Evolutionary conservation across 2,888 invertebrate genomes (phyloP).

Genomic region (Calameuta filiformis): DNA sequence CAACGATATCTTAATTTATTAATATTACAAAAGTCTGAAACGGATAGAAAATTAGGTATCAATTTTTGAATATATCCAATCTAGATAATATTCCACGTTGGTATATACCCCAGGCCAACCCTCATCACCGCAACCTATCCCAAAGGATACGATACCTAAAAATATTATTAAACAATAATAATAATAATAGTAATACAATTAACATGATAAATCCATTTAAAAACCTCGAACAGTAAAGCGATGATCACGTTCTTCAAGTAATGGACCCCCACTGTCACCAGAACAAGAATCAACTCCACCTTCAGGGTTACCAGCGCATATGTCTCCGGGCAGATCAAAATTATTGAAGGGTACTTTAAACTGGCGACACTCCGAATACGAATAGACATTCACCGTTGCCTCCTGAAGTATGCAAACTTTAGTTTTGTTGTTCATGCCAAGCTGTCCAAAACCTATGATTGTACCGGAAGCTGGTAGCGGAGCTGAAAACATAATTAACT

Average conservation of each 20-base stretch:
- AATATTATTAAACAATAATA: constrained; percentile 7
- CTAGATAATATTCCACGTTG: constrained; percentile 25
- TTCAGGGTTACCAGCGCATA: constrained; percentile 77
- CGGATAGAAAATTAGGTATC: neutral
- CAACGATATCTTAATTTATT: neutral
- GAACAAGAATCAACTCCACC: constrained; percentile 88
- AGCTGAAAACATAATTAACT: neutral
- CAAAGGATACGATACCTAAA: constrained; percentile 35
- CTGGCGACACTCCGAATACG: neutral
- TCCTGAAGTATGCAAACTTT: neutral
- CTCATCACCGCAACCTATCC: constrained; percentile 35
- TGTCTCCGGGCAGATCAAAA: neutral
- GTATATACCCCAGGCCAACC: constrained; percentile 36
- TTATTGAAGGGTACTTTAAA: neutral
- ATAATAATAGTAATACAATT: neutral
- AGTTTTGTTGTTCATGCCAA: neutral
- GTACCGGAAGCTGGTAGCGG: neutral
- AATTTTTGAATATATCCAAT: neutral
- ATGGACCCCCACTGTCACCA: constrained; percentile 89
- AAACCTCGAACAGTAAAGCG: constrained; percentile 84
- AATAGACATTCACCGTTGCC: neutral
- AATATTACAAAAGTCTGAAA: neutral
- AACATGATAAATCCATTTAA: constrained; percentile 32
- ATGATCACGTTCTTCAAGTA: constrained; percentile 79
- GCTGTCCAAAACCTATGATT: neutral